Conservation (phyloP, 2,888 invertebrate genomes). For the Orthosia incerta region DNA sequence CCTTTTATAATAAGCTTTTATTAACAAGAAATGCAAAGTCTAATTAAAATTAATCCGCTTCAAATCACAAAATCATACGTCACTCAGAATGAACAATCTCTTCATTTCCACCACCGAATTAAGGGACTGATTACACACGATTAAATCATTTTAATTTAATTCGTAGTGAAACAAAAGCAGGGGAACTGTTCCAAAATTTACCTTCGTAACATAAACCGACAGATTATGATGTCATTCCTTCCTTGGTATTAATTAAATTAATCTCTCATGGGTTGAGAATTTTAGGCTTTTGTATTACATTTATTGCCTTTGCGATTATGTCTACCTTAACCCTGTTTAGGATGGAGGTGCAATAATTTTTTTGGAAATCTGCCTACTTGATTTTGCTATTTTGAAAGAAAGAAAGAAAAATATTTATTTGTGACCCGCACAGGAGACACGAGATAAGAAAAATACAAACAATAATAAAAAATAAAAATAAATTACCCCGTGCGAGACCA, state of each 20-base stretch:
- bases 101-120: not conserved
- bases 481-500: too few species aligned
- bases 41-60: not conserved
- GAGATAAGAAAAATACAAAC: too few species aligned
- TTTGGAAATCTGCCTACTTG: not conserved
- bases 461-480: too few species aligned
- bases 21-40: not conserved
- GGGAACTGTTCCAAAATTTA: constrained; percentile 30
- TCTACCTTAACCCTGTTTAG: constrained; percentile 8
- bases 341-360: constrained; percentile 8
- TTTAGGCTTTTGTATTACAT: constrained; percentile 25
- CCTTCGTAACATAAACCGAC: constrained; percentile 23
- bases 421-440: too few species aligned
- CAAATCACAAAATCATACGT: constrained; percentile 5
- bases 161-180: constrained; percentile 18
- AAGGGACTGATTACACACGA: constrained; percentile 38
- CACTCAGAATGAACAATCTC: constrained; percentile 13
- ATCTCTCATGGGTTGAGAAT: constrained; percentile 23
- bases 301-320: constrained; percentile 43
- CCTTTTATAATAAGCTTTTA: not conserved
- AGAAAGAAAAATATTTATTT: too few species aligned
- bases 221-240: constrained; percentile 49
- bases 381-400: too few species aligned
- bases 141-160: constrained; percentile 38
- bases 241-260: constrained; percentile 50